Evolutionary conservation across 2,888 invertebrate genomes (phyloP).

Genomic region (Busseola fusca): DNA sequence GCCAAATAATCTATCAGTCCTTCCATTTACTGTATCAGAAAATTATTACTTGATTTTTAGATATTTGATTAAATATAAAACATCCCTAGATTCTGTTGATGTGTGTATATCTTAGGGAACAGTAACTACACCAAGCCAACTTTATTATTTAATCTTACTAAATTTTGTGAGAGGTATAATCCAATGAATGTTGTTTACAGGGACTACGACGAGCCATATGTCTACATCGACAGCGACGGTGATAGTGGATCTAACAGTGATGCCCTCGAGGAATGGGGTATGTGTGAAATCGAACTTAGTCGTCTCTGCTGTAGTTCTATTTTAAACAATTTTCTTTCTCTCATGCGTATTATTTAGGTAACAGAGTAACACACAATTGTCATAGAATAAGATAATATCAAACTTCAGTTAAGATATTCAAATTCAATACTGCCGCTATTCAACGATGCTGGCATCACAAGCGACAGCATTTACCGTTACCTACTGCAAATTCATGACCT

Average conservation of each 20-base stretch:
- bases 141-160: background rate
- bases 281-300: slow-evolving; percentile 6
- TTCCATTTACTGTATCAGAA: too few relatives aligned
- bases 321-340: background rate
- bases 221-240: slow-evolving; percentile 12
- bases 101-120: background rate
- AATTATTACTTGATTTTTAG: too few relatives aligned
- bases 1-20: too few relatives aligned
- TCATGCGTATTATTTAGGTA: background rate
- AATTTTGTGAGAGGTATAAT: background rate
- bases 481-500: slow-evolving; percentile 5
- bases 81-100: too few relatives aligned
- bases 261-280: slow-evolving; percentile 41
- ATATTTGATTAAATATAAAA: too few relatives aligned
- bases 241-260: slow-evolving; percentile 51
- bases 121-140: background rate
- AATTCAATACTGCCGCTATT: background rate
- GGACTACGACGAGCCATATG: background rate
- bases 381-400: slow-evolving; percentile 13
- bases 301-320: background rate
- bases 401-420: background rate
- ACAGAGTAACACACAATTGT: slow-evolving; percentile 1
- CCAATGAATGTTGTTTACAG: slow-evolving; percentile 17
- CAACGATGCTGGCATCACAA: background rate
- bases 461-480: background rate